Evolutionary conservation across 1,140 invertebrate genomes (phyloP).

Genomic region (Triops cancriformis): DNA sequence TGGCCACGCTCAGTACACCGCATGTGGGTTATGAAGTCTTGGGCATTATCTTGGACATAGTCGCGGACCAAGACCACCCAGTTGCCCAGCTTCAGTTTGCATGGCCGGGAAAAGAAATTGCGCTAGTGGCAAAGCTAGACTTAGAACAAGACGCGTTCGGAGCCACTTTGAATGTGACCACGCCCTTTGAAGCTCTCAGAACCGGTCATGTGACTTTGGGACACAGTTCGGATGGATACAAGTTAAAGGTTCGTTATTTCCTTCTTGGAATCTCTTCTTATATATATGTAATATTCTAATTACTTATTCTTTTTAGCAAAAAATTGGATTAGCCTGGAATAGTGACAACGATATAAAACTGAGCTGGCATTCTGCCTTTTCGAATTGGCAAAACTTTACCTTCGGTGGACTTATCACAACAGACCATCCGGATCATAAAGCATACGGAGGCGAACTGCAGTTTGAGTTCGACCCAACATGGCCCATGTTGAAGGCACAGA

Average conservation of each 20-base stretch:
- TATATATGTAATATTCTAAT: not conserved
- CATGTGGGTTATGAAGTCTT: constrained; percentile 19
- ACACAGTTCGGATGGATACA: not conserved
- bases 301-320: not conserved
- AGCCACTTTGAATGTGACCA: not conserved
- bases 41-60: not conserved
- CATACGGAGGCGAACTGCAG: not conserved
- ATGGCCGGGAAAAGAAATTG: constrained; percentile 23
- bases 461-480: not conserved
- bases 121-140: not conserved
- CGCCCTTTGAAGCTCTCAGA: constrained; percentile 19
- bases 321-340: not conserved
- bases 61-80: constrained; percentile 15
- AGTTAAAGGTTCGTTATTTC: not conserved
- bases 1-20: constrained; percentile 20
- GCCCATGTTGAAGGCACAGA: not conserved
- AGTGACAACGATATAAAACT: not conserved
- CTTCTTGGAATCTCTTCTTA: not conserved
- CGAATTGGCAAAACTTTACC: not conserved
- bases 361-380: not conserved
- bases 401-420: not conserved
- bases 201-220: not conserved
- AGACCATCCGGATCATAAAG: not conserved
- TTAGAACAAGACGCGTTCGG: not conserved
- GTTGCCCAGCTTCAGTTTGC: constrained; percentile 7